These are phyloP conservation scores for Penaeus indicus DNA, from an alignment of 1,140 invertebrate genomes.

Conservation along the genomic window DNA sequence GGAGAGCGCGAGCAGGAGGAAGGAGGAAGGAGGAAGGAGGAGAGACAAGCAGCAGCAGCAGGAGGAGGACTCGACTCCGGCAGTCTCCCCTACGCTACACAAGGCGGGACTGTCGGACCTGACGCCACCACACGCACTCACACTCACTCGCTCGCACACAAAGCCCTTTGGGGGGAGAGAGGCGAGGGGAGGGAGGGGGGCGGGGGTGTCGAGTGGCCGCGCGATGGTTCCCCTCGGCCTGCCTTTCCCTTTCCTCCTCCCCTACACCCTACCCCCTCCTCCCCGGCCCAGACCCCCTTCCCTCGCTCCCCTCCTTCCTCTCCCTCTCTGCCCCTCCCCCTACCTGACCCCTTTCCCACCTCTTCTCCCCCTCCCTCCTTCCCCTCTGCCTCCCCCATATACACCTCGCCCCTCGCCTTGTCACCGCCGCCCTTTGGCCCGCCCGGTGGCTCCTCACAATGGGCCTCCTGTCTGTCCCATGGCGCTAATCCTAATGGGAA, in stretches of 20 bases:
- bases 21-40: too few relatives aligned
- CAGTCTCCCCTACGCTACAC: too few relatives aligned
- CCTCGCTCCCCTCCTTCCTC: too few relatives aligned
- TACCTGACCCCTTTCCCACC: neutral
- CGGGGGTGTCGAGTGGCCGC: neutral
- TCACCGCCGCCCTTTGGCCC: too few relatives aligned
- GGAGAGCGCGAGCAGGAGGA: neutral
- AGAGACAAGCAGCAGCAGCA: neutral
- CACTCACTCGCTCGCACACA: too few relatives aligned
- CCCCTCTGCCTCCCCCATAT: too few relatives aligned
- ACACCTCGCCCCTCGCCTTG: too few relatives aligned
- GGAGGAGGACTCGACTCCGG: neutral
- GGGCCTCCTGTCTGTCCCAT: slow-evolving; percentile 1
- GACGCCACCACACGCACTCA: too few relatives aligned
- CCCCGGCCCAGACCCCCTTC: neutral
- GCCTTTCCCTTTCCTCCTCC: neutral
- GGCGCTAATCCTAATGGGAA: neutral
- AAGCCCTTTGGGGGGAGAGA: neutral
- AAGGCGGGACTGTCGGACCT: too few relatives aligned
- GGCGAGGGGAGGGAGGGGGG: neutral
- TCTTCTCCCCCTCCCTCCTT: neutral
- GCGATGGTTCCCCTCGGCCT: neutral
- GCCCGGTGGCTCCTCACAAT: too few relatives aligned
- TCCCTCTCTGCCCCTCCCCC: neutral
- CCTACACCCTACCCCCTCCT: neutral